A percentile compares a stretch with the other conserved stretches of the same genome.
These are phyloP conservation scores for Epizoanthus ramosus DNA, from an alignment of 92 coral and sea anemone genomes.

Conservation along the genomic window DNA sequence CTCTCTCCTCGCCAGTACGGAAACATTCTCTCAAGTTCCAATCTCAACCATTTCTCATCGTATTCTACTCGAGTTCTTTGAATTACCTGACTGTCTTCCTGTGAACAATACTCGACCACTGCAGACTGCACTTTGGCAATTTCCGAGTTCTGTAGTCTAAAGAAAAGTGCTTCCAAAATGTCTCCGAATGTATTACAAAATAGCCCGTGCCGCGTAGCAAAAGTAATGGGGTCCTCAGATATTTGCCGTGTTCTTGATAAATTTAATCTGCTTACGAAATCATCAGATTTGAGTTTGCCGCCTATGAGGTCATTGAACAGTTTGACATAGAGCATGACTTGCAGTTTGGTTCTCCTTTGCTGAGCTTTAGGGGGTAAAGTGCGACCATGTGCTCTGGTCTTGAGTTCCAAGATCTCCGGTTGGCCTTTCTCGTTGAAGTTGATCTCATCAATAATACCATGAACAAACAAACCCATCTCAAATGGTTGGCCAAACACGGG, in stretches of 20 bases:
- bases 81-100: slow-evolving; percentile 44
- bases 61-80: slow-evolving; percentile 31
- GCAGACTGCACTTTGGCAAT: slow-evolving; percentile 40
- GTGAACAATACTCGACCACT: slow-evolving; percentile 55
- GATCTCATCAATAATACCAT: slow-evolving; percentile 69
- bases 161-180: slow-evolving; percentile 46
- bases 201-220: slow-evolving; percentile 50
- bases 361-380: slow-evolving; percentile 55
- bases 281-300: slow-evolving; percentile 37
- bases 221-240: slow-evolving; percentile 55
- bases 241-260: slow-evolving; percentile 42
- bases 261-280: slow-evolving; percentile 33
- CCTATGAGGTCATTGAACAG: slow-evolving; percentile 61
- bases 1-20: slow-evolving; percentile 72
- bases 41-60: slow-evolving; percentile 62
- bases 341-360: slow-evolving; percentile 52
- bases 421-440: slow-evolving; percentile 52
- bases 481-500: slow-evolving; percentile 73
- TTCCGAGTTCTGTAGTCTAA: slow-evolving; percentile 37
- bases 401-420: slow-evolving; percentile 61
- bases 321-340: slow-evolving; percentile 58
- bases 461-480: slow-evolving; percentile 57
- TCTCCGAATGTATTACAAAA: slow-evolving; percentile 37
- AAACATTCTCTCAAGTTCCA: slow-evolving; percentile 48
- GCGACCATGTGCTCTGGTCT: slow-evolving; percentile 52